Conservation (phyloP, 2,113 vertebrate species). For the Herpailurus yagouaroundi region DNA sequence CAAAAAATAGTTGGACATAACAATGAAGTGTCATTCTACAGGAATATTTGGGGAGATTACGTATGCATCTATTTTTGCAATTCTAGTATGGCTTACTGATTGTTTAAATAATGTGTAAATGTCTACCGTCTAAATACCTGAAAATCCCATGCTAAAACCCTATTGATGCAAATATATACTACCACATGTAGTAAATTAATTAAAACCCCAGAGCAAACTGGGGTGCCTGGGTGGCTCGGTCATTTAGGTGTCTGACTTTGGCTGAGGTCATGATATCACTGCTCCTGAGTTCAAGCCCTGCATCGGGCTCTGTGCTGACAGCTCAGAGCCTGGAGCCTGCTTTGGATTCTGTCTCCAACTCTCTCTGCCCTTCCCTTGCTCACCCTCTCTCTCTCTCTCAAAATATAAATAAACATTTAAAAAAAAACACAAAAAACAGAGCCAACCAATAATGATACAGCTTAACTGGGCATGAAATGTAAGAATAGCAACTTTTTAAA, state of each 20-base stretch:
- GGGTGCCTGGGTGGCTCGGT: no score
- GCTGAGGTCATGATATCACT: no score
- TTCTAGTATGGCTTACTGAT: neutral
- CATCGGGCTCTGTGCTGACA: no score
- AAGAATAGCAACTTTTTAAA: neutral
- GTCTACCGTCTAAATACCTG: neutral
- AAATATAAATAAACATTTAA: no score
- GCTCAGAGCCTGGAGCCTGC: no score
- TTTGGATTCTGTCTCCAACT: no score
- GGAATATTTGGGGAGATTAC: neutral
- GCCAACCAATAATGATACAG: neutral
- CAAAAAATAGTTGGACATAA: neutral
- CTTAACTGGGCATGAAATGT: neutral
- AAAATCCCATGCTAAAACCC: neutral
- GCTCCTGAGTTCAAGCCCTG: no score
- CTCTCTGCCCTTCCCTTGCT: no score
- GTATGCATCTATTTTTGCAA: neutral
- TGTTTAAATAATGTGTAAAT: neutral
- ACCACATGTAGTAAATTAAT: neutral
- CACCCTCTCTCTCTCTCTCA: no score
- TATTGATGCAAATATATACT: neutral
- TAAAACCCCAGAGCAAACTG: neutral
- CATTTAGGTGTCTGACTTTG: no score
- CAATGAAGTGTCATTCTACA: neutral
- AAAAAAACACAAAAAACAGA: neutral